Base-by-base conservation (phyloP, 2,113 vertebrate genomes). In the Porphyrio hochstetteri region DNA sequence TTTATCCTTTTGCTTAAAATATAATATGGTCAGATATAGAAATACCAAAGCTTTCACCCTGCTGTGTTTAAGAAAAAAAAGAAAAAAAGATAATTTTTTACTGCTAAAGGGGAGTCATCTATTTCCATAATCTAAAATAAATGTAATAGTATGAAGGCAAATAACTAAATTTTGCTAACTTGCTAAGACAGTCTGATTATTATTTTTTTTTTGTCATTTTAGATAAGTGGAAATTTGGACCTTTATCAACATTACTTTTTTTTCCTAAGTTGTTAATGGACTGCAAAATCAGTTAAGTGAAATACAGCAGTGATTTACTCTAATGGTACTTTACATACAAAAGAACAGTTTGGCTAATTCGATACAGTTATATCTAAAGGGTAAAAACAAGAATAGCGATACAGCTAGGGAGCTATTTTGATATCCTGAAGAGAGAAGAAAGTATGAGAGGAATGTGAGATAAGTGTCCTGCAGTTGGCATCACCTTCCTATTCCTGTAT, bases 391-490 rank as follows among this genome's bases (percentile, higher is more conserved):
- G 86, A 88, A 87, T 40, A 64, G 76, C 79, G 87, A 25, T 86
- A 67, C 81, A 96, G 88, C 65, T 61, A 90, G 48, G 61, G 70
- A 97, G 84, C 91, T 97, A 91, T 95, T 97, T 74, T 96, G 97
- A 97, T 96, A 84, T 96, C 96, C 92, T 96, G 95, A 79, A 92
- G 93, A 86, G 95, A 72, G 55, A 61, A 90, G 93, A 82, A 97
- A 97, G 95, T 96, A 97, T 83, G 88, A 64, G 44, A 95, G 95
- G 97, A 98, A 98, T 98, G 91, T 19, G 52, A 97, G 98, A 97
- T 98, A 98, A 98, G 97, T 95, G 92, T 92, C 89, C 94, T 94
- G 27, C 48, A 68, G 82, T 95, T 97, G 96, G 92, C 96, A 76
- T 86, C 82, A 35, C 20, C 56, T 95, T 96, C 67, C 82, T 88